Conservation (phyloP, 2,797 vertebrate genomes). For the Phoebastria nigripes region DNA sequence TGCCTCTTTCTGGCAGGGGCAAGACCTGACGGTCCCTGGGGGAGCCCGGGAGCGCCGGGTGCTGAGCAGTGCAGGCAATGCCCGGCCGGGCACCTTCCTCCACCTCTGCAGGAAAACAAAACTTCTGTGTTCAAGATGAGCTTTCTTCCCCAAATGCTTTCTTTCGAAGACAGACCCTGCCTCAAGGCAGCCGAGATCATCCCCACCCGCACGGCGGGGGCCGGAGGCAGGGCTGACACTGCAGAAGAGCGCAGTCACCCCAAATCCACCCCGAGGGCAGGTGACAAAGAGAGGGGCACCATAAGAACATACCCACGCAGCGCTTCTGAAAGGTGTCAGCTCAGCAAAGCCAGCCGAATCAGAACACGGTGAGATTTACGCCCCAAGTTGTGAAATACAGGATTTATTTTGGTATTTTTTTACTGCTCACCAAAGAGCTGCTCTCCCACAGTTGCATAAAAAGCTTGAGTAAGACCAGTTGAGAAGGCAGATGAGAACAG, state of each 20-base stretch:
- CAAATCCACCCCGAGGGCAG: neutral
- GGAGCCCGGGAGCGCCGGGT: neutral
- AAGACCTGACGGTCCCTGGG: neutral
- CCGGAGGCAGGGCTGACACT: accelerated
- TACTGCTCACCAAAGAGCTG: neutral
- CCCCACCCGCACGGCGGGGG: neutral
- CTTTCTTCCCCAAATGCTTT: neutral
- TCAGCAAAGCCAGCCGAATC: accelerated
- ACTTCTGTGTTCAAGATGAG: neutral
- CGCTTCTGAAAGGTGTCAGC: neutral
- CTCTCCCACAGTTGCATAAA: neutral
- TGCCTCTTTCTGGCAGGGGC: neutral
- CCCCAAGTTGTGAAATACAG: neutral
- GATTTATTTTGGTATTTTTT: neutral
- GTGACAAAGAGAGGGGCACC: neutral
- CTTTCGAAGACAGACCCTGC: neutral
- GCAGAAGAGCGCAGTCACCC: neutral
- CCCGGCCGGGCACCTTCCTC: neutral
- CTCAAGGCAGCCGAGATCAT: neutral
- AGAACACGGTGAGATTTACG: accelerated
- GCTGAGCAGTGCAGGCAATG: neutral
- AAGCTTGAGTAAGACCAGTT: neutral
- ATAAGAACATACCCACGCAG: neutral
- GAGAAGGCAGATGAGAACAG: neutral
- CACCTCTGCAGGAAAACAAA: neutral